phyloP scores from a whole-genome alignment of 2,888 invertebrate species.

The Agonopterix heracliana region DNA sequence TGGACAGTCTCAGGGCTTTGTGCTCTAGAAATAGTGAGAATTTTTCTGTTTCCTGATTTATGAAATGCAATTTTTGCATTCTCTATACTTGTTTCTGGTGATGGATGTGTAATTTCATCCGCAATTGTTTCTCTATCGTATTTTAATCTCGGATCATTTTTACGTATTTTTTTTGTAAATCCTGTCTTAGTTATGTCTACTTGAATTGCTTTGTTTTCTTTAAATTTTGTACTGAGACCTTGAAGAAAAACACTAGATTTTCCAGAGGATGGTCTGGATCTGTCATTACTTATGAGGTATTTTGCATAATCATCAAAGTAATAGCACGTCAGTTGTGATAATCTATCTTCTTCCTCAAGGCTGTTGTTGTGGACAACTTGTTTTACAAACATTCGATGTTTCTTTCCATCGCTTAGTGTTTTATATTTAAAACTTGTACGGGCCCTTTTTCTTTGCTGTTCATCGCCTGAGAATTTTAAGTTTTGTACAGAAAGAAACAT shows the following conservation, averaged over 20 bases:
- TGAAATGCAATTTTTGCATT: slow-evolving; percentile 49
- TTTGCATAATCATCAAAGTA: slow-evolving; percentile 60
- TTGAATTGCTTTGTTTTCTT: slow-evolving; percentile 44
- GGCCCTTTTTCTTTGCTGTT: slow-evolving; percentile 38
- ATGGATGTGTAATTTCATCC: no score
- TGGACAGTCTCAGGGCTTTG: slow-evolving; percentile 68
- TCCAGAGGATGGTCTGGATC: slow-evolving; percentile 48
- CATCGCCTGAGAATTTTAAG: slow-evolving; percentile 52
- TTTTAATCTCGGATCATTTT: no score
- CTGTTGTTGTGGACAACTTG: slow-evolving; percentile 42
- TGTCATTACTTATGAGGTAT: slow-evolving; percentile 47
- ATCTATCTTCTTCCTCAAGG: slow-evolving; percentile 33
- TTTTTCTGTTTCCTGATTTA: slow-evolving; percentile 55
- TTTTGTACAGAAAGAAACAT: slow-evolving; percentile 61
- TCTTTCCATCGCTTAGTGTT: slow-evolving; percentile 32
- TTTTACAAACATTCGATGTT: slow-evolving; percentile 65
- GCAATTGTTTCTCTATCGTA: no score
- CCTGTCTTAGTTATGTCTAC: slow-evolving; percentile 25
- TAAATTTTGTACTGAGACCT: slow-evolving; percentile 29
- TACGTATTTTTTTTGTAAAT: neutral
- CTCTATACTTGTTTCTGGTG: slow-evolving; percentile 20
- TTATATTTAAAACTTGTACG: slow-evolving; percentile 61
- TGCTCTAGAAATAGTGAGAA: slow-evolving; percentile 60
- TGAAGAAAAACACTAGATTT: slow-evolving; percentile 46
- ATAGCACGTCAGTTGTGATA: slow-evolving; percentile 49